Evolutionary conservation across 2,113 vertebrate species (phyloP).

Genomic region (Anoplopoma fimbria): DNA sequence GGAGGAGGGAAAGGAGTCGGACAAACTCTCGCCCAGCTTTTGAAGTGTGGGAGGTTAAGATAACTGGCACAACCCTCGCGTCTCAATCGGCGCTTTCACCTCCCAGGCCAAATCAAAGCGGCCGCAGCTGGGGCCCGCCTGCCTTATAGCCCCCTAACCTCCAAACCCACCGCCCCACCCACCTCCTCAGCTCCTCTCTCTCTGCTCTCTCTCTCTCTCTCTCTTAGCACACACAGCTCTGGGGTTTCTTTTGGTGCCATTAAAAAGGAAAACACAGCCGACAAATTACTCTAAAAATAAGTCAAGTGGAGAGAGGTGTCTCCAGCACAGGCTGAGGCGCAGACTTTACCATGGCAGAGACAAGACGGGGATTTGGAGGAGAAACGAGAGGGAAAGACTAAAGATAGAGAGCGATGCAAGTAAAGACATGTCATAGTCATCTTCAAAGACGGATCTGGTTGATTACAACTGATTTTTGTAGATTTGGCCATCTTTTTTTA

Average conservation of each 20-base stretch:
- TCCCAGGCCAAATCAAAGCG: slow-evolving; percentile 82
- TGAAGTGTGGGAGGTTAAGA: slow-evolving; percentile 91
- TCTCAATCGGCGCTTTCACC: slow-evolving; percentile 80
- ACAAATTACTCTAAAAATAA: slow-evolving; percentile 79
- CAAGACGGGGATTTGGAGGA: slow-evolving; percentile 1
- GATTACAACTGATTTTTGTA: background rate
- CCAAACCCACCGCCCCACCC: slow-evolving; percentile 30
- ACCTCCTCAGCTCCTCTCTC: slow-evolving; percentile 36
- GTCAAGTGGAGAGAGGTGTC: slow-evolving; percentile 56
- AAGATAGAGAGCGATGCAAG: background rate
- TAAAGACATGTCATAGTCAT: background rate
- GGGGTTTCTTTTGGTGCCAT: slow-evolving; percentile 65
- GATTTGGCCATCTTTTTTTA: background rate
- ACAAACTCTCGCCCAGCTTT: slow-evolving; percentile 73
- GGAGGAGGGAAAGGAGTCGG: slow-evolving; percentile 56
- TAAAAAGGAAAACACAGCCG: slow-evolving; percentile 72
- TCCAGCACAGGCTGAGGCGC: slow-evolving; percentile 23
- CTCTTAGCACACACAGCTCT: slow-evolving; percentile 10
- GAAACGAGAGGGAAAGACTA: background rate
- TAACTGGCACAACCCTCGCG: slow-evolving; percentile 82
- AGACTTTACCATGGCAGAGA: slow-evolving; percentile 50
- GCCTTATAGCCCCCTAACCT: slow-evolving; percentile 60
- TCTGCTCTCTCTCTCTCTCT: slow-evolving; percentile 16
- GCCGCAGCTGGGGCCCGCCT: slow-evolving; percentile 78
- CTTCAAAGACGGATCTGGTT: background rate